Conservation (phyloP, 2,797 vertebrate species). For the Pogonophryne albipinna region DNA sequence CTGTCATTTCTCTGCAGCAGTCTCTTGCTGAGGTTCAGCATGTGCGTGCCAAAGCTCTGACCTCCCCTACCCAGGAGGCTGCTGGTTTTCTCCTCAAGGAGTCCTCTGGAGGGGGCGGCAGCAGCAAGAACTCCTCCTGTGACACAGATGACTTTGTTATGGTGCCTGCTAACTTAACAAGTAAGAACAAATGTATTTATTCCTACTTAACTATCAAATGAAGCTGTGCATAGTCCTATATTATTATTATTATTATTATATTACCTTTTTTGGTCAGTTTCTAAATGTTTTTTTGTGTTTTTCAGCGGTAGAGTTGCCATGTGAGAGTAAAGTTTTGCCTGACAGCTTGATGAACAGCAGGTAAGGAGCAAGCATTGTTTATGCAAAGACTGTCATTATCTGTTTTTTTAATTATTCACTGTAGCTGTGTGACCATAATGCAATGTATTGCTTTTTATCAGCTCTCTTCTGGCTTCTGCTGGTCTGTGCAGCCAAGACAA, state of each 20-base stretch:
- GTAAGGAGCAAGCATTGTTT: constrained; percentile 81
- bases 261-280: too few species aligned
- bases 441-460: constrained; percentile 66
- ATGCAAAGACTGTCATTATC: neutral
- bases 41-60: constrained; percentile 88
- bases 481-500: constrained; percentile 90
- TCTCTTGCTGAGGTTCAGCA: constrained; percentile 95
- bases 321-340: constrained; percentile 90
- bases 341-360: constrained; percentile 97
- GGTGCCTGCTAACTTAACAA: constrained; percentile 94
- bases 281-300: constrained; percentile 9
- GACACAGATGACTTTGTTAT: constrained; percentile 98
- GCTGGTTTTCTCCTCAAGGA: constrained; percentile 90
- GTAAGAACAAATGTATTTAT: constrained; percentile 74
- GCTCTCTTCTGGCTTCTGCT: constrained; percentile 90
- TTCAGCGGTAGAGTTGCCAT: constrained; percentile 88
- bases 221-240: neutral
- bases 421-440: constrained; percentile 1
- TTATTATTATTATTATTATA: too few species aligned
- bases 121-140: constrained; percentile 97
- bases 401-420: constrained; percentile 5
- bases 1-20: constrained; percentile 78
- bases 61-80: constrained; percentile 90
- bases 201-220: neutral
- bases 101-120: constrained; percentile 87